Conservation (phyloP, 2,113 vertebrate genomes). For the Pedionomus torquatus region DNA sequence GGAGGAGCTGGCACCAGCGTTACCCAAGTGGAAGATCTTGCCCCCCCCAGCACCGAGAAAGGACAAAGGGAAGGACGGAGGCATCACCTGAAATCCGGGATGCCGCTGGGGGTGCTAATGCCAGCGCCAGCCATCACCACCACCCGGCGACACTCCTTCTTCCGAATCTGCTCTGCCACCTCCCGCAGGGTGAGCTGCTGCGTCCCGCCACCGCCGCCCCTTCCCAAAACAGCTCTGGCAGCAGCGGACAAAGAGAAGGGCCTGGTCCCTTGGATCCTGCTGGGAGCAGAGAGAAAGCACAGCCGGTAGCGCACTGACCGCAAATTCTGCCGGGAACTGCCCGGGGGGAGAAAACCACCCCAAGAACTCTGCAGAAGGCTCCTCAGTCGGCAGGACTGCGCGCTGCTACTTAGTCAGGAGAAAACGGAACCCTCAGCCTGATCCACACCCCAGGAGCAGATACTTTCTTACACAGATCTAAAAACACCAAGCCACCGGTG, state of each 20-base stretch:
- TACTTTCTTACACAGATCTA: rapidly evolving
- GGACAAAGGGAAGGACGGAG: rapidly evolving
- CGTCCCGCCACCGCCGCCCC: neutral
- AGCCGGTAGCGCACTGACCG: rapidly evolving
- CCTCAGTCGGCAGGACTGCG: too few relatives aligned
- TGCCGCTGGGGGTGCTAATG: conserved; percentile 93
- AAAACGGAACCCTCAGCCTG: neutral
- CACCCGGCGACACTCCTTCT: conserved; percentile 74
- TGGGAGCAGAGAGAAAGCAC: neutral
- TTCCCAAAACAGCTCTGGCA: neutral
- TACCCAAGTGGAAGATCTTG: neutral
- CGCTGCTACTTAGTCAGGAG: neutral
- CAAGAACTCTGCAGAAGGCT: neutral
- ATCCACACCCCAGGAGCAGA: neutral
- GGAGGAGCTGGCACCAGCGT: neutral
- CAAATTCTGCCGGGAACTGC: neutral
- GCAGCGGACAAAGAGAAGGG: neutral
- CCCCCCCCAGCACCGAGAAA: neutral
- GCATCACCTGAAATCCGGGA: conserved; percentile 91
- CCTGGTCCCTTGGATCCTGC: conserved; percentile 36
- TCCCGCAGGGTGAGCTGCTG: conserved; percentile 76
- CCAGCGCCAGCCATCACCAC: conserved; percentile 94
- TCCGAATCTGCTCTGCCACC: conserved; percentile 74
- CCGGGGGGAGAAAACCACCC: neutral
- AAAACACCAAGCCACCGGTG: too few relatives aligned